These are phyloP conservation scores for Loris lydekkerianus DNA, from an alignment of 2,797 vertebrate species.

Conservation along the genomic window DNA sequence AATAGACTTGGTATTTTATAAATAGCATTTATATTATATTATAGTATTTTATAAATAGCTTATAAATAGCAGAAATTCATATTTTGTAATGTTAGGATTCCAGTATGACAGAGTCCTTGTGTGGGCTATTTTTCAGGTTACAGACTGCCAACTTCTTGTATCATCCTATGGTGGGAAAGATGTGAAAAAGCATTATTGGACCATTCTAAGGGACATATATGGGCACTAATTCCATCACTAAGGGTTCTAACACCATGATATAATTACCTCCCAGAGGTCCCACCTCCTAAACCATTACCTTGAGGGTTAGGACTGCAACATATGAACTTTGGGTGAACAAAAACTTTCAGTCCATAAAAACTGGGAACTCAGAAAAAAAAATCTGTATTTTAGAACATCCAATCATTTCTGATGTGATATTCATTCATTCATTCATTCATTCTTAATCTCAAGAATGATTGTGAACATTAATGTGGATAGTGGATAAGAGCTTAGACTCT, in stretches of 20 bases:
- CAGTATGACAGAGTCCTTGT: background rate
- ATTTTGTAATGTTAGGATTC: background rate
- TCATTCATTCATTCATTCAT: background rate
- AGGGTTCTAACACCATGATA: background rate
- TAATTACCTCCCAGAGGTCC: background rate
- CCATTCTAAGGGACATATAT: background rate
- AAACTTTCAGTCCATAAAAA: background rate
- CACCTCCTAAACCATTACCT: background rate
- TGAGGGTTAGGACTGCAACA: background rate
- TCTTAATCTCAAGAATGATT: background rate
- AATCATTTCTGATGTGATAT: background rate
- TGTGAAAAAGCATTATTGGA: fast-evolving
- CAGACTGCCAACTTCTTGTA: background rate
- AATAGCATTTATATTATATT: no score
- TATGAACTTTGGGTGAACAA: background rate
- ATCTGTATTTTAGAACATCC: no score
- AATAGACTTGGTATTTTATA: no score
- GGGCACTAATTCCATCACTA: background rate
- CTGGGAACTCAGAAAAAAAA: background rate
- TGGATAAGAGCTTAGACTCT: background rate
- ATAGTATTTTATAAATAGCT: no score
- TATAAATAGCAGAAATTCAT: background rate
- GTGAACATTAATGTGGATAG: background rate
- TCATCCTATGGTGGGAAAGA: background rate
- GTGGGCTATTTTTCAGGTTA: background rate